phyloP scores from a whole-genome alignment of 2,797 vertebrate species.

The Melanotaenia pygmaea region DNA sequence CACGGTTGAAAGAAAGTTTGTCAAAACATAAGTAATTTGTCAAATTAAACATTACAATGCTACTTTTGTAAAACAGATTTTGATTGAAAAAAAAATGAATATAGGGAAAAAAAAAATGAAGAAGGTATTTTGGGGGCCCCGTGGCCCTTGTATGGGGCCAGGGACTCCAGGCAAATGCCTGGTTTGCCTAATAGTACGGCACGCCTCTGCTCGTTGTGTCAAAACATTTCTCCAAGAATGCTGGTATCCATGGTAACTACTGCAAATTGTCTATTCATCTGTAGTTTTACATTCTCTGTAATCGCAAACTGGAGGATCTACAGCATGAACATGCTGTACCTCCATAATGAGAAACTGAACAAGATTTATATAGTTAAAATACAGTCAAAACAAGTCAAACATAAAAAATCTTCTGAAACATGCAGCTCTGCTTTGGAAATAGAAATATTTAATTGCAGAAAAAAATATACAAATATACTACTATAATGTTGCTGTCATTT shows the following conservation, averaged over 20 bases:
- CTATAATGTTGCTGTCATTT: background rate
- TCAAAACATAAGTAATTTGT: no score
- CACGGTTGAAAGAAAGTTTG: no score
- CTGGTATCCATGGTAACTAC: conserved; percentile 77
- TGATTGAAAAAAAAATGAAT: no score
- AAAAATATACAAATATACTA: background rate
- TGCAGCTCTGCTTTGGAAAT: background rate
- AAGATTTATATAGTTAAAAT: background rate
- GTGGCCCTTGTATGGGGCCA: no score
- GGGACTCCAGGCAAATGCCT: no score
- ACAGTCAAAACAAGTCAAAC: background rate
- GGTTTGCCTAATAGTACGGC: no score
- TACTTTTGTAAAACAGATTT: no score
- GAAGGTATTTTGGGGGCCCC: no score
- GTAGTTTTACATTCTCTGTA: conserved; percentile 39
- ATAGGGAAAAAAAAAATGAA: no score
- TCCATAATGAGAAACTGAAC: conserved; percentile 3
- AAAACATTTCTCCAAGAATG: conserved; percentile 42
- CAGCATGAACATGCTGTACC: conserved; percentile 13
- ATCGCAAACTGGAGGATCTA: conserved; percentile 42
- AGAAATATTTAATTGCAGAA: background rate
- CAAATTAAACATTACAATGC: no score
- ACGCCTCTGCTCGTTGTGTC: background rate
- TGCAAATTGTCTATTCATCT: conserved; percentile 54
- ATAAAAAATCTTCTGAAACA: background rate